Conservation (phyloP, 1,140 invertebrate species). For the Drosophila sulfurigaster region DNA sequence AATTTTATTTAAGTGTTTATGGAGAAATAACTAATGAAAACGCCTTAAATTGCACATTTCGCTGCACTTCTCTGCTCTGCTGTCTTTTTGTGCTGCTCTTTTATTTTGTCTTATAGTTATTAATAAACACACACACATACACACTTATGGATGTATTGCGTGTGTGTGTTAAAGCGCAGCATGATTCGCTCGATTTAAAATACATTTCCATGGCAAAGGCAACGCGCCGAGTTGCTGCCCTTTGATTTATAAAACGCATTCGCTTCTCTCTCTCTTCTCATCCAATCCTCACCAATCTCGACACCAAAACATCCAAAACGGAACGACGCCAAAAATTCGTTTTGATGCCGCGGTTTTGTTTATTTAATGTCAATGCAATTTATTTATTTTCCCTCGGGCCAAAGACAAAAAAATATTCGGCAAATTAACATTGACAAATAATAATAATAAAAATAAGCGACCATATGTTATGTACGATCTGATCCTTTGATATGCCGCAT, state of each 20-base stretch:
- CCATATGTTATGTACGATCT: slow-evolving; percentile 1
- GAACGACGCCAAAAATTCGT: slow-evolving; percentile 25
- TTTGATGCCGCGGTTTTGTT: slow-evolving; percentile 51
- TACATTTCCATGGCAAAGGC: slow-evolving; percentile 82
- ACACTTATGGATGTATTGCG: slow-evolving; percentile 18
- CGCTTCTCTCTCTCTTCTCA: slow-evolving; percentile 47
- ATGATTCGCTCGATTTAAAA: slow-evolving; percentile 81
- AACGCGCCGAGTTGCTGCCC: slow-evolving; percentile 79
- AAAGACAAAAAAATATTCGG: slow-evolving; percentile 41
- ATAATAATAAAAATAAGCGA: too few species aligned
- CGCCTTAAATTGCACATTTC: slow-evolving; percentile 74
- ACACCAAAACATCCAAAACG: slow-evolving; percentile 29
- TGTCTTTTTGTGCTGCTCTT: slow-evolving; percentile 14
- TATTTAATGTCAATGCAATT: slow-evolving; percentile 75
- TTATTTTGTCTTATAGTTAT: slow-evolving; percentile 49
- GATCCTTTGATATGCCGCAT: slow-evolving; percentile 9
- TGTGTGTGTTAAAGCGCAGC: slow-evolving; percentile 80
- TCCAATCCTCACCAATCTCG: slow-evolving; percentile 17
- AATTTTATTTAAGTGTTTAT: slow-evolving; percentile 82
- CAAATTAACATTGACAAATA: slow-evolving; percentile 37
- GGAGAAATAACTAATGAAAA: slow-evolving; percentile 82
- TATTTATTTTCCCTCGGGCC: slow-evolving; percentile 19
- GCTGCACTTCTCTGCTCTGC: slow-evolving; percentile 40
- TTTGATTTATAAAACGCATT: slow-evolving; percentile 77
- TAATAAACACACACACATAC: slow-evolving; percentile 61